phyloP scores from a whole-genome alignment of 1,140 invertebrate species.

The Euschistus heros region DNA sequence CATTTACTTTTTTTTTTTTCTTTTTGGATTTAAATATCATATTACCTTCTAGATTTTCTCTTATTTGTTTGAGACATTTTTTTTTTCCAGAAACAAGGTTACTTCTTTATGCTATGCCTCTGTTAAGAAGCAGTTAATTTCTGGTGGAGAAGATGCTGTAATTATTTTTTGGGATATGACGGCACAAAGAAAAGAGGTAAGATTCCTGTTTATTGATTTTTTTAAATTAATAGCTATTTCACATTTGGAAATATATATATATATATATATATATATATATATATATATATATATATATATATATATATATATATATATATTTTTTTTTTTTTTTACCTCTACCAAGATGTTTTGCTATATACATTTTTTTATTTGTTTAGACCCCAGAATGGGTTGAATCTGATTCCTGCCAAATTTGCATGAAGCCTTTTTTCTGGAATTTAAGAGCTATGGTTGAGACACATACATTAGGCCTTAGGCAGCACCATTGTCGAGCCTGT shows the following conservation, averaged over 20 bases:
- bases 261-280: background rate
- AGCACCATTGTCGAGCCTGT: constrained; percentile 83
- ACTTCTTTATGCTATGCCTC: constrained; percentile 72
- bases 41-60: too few species aligned
- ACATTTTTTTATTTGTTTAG: constrained; percentile 35
- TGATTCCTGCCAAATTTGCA: constrained; percentile 87
- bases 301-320: background rate
- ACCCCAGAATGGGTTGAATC: constrained; percentile 90
- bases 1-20: too few species aligned
- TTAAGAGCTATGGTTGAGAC: constrained; percentile 95
- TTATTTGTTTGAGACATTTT: too few species aligned
- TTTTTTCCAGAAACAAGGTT: constrained; percentile 57
- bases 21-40: too few species aligned
- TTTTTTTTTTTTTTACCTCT: too few species aligned
- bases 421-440: constrained; percentile 97
- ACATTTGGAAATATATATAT: background rate
- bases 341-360: too few species aligned
- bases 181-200: constrained; percentile 65
- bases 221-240: background rate
- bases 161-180: constrained; percentile 94
- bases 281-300: background rate
- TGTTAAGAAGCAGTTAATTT: constrained; percentile 71
- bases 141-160: constrained; percentile 85
- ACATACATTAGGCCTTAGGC: constrained; percentile 77
- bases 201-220: background rate